A percentile compares a stretch with the other conserved stretches of the same genome.
These are phyloP conservation scores for Cotesia typhae DNA, from an alignment of 1,140 invertebrate genomes.

Conservation along the genomic window DNA sequence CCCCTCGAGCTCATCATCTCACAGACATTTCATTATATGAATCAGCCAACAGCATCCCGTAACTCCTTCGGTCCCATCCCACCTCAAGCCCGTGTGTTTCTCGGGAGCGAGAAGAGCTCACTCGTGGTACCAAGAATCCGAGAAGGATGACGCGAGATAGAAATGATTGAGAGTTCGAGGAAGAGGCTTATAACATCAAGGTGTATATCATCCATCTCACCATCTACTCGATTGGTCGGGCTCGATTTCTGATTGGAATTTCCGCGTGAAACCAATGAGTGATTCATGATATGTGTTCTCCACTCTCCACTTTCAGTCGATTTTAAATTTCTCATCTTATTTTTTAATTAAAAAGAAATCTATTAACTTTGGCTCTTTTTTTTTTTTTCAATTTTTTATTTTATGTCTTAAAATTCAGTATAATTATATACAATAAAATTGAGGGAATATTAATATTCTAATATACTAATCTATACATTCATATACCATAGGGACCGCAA, in stretches of 20 bases:
- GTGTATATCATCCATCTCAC: constrained; percentile 46
- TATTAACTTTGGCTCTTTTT: background rate
- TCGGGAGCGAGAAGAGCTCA: background rate
- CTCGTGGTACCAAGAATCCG: background rate
- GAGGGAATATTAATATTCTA: background rate
- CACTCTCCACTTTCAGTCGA: background rate
- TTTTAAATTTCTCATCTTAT: background rate
- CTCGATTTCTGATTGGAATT: constrained; percentile 61
- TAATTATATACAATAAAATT: no score
- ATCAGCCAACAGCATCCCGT: constrained; percentile 54
- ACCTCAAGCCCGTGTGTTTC: background rate
- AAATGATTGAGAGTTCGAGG: background rate
- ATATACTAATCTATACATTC: constrained; percentile 6
- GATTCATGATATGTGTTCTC: background rate
- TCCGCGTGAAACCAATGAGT: constrained; percentile 37
- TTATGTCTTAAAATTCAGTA: background rate
- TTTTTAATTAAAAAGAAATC: no score
- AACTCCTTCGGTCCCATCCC: constrained; percentile 14
- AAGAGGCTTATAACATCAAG: constrained; percentile 37
- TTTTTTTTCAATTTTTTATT: background rate
- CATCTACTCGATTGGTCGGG: constrained; percentile 52
- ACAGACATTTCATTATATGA: constrained; percentile 63
- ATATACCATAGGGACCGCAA: constrained; percentile 12
- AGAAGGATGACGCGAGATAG: background rate
- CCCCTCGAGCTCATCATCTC: constrained; percentile 59